A percentile compares a stretch with the other conserved stretches of the same genome.
phyloP scores from a whole-genome alignment of 2,888 invertebrate genomes.

The Carterocephalus palaemon region DNA sequence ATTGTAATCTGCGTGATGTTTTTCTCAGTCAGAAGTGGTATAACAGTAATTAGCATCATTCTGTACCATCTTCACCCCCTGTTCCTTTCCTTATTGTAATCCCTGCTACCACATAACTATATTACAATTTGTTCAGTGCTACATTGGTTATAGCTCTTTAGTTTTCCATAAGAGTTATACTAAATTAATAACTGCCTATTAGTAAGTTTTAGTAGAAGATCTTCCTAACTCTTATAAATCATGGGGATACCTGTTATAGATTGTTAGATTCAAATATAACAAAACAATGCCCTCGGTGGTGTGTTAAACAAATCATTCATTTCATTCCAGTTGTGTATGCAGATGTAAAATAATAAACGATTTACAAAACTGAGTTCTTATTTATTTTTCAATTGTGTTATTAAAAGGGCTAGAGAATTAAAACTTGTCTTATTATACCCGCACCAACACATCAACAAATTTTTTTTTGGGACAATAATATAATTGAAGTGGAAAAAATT shows the following conservation, averaged over 20 bases:
- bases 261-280: constrained; percentile 33
- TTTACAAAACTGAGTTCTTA: constrained; percentile 70
- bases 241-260: constrained; percentile 60
- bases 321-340: constrained; percentile 62
- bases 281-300: constrained; percentile 45
- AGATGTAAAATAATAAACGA: constrained; percentile 66
- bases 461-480: constrained; percentile 7
- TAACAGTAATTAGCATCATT: no score
- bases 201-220: no score
- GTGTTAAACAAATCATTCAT: constrained; percentile 46
- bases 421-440: constrained; percentile 73
- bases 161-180: no score
- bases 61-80: no score
- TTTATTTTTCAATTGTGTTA: constrained; percentile 61
- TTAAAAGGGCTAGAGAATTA: constrained; percentile 62
- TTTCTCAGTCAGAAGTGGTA: no score
- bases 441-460: constrained; percentile 39
- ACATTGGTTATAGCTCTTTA: no score
- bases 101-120: no score
- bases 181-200: neutral
- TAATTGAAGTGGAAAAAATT: constrained; percentile 22
- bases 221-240: no score
- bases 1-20: no score
- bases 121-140: no score
- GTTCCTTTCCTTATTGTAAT: no score